Conservation (phyloP, 23 tunicate genomes). For the Corella eumyota region DNA sequence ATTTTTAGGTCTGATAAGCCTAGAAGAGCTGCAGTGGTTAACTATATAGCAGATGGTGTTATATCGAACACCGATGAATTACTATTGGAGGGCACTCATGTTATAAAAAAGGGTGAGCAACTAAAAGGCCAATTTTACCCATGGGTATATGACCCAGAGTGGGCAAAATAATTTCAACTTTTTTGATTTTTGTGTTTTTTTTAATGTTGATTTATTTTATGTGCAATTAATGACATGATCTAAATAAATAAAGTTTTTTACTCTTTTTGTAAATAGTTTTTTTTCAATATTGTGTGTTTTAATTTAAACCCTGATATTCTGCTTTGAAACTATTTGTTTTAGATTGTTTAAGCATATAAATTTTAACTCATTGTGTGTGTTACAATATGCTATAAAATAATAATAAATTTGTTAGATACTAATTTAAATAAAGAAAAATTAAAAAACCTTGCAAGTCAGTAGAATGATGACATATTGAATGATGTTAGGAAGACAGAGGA, state of each 20-base stretch:
- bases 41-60: slow-evolving; percentile 85
- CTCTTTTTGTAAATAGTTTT: neutral
- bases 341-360: no score
- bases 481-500: slow-evolving; percentile 50
- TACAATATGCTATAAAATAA: no score
- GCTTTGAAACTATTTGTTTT: no score
- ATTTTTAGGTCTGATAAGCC: slow-evolving; percentile 70
- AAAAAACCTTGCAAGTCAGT: slow-evolving; percentile 91
- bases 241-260: neutral
- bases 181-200: no score
- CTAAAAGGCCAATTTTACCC: slow-evolving; percentile 65
- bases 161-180: slow-evolving; percentile 10
- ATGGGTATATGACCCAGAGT: slow-evolving; percentile 37
- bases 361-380: no score
- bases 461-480: slow-evolving; percentile 62
- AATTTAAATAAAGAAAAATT: no score
- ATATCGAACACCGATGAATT: slow-evolving; percentile 53
- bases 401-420: no score
- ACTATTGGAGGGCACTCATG: slow-evolving; percentile 28
- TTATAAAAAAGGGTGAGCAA: slow-evolving; percentile 18
- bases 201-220: neutral
- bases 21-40: slow-evolving; percentile 78
- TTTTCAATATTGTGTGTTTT: no score
- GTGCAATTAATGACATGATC: neutral
- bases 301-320: no score